These are phyloP conservation scores for Trinectes maculatus DNA, from an alignment of 2,113 vertebrate genomes.

Conservation along the genomic window DNA sequence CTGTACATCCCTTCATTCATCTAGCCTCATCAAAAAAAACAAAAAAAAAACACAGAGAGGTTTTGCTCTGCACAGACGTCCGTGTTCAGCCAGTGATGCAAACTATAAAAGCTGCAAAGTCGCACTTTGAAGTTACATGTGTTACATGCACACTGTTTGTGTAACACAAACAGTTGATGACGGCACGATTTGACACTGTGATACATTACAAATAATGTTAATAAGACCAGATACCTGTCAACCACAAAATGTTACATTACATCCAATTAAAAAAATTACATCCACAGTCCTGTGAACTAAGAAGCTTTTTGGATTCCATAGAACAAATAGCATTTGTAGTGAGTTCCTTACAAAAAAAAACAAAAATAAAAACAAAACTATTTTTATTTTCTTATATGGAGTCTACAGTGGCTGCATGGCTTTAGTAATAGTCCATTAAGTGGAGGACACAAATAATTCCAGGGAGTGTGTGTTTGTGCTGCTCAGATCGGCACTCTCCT, in stretches of 20 bases:
- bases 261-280: too few relatives aligned
- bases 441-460: conserved; percentile 33
- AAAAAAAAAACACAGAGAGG: neutral
- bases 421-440: conserved; percentile 55
- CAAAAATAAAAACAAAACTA: too few relatives aligned
- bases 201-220: too few relatives aligned
- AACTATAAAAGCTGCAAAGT: conserved; percentile 30
- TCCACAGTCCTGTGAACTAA: conserved; percentile 1
- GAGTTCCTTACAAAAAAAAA: too few relatives aligned
- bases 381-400: conserved; percentile 18
- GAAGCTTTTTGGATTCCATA: conserved; percentile 12
- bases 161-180: too few relatives aligned
- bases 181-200: too few relatives aligned
- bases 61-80: conserved; percentile 13
- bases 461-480: neutral
- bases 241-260: too few relatives aligned
- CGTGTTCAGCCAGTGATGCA: conserved; percentile 20
- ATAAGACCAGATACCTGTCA: too few relatives aligned
- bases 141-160: too few relatives aligned
- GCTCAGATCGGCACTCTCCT: conserved; percentile 2
- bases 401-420: conserved; percentile 23
- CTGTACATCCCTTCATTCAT: conserved; percentile 26
- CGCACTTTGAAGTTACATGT: too few relatives aligned
- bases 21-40: neutral
- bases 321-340: conserved; percentile 25